phyloP scores from a whole-genome alignment of 2,888 invertebrate species.

The Dasypolia templi region DNA sequence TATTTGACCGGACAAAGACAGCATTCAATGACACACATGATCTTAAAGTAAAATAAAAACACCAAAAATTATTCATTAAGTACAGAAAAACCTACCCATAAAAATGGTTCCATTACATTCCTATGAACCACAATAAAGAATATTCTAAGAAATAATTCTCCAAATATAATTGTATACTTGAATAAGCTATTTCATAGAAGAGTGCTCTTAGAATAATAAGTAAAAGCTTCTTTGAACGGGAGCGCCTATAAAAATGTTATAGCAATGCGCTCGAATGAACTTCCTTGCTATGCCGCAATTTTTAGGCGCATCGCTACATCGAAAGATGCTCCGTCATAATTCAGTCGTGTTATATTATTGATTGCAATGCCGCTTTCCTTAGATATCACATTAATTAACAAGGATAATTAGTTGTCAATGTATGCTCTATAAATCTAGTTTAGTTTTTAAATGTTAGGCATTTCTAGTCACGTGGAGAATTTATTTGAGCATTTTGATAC shows the following conservation, averaged over 20 bases:
- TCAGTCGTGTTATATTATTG: constrained; percentile 34
- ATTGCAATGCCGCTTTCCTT: constrained; percentile 41
- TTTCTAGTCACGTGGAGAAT: constrained; percentile 8
- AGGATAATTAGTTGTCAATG: constrained; percentile 15
- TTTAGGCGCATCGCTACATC: constrained; percentile 63
- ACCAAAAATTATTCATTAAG: background rate
- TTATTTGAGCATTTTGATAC: constrained; percentile 26
- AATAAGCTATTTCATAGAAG: constrained; percentile 61
- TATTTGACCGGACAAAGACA: too few species aligned
- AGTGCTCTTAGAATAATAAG: constrained; percentile 63
- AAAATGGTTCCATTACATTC: constrained; percentile 15
- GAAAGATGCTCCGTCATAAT: constrained; percentile 23
- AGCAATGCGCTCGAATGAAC: constrained; percentile 65
- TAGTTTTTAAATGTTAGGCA: background rate
- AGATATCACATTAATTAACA: constrained; percentile 13
- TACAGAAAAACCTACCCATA: background rate
- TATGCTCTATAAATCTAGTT: background rate
- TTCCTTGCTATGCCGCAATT: constrained; percentile 62
- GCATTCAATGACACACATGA: background rate
- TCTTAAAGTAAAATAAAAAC: background rate
- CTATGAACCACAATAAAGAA: constrained; percentile 20
- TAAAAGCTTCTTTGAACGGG: constrained; percentile 53
- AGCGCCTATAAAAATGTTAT: constrained; percentile 67
- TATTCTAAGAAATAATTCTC: constrained; percentile 35
- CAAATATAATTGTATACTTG: constrained; percentile 46